These are phyloP conservation scores for Solea senegalensis DNA, from an alignment of 2,113 vertebrate species.

Conservation along the genomic window DNA sequence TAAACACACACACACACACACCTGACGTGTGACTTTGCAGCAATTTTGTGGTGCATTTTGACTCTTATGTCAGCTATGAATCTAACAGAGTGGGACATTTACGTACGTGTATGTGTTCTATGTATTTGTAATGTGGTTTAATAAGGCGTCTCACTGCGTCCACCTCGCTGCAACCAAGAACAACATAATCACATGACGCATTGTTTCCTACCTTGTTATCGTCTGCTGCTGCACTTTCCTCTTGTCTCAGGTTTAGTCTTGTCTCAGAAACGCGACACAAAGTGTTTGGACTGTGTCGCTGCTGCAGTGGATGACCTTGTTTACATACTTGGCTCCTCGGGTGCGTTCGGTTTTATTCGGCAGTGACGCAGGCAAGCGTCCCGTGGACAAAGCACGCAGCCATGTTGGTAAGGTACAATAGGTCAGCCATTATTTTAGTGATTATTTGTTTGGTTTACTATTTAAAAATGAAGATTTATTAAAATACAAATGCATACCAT, in stretches of 20 bases:
- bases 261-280: too few species aligned
- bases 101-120: background rate
- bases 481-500: too few species aligned
- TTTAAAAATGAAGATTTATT: too few species aligned
- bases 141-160: background rate
- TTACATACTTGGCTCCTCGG: constrained; percentile 71
- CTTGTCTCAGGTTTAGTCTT: constrained; percentile 3
- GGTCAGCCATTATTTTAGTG: background rate
- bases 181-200: background rate
- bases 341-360: constrained; percentile 65
- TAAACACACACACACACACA: constrained; percentile 39
- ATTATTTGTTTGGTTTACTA: background rate
- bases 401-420: constrained; percentile 38
- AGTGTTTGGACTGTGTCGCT: constrained; percentile 10
- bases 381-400: background rate
- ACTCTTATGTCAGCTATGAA: background rate
- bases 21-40: constrained; percentile 66
- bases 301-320: constrained; percentile 81
- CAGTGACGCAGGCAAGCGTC: constrained; percentile 33
- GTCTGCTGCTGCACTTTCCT: background rate
- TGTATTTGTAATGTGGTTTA: background rate
- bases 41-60: constrained; percentile 39
- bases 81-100: background rate
- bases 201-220: constrained; percentile 45
- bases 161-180: background rate